Evolutionary conservation across 2,113 vertebrate genomes (phyloP), one percentile per base, ranked within the genome.

Genomic region (Pionites leucogaster): DNA sequence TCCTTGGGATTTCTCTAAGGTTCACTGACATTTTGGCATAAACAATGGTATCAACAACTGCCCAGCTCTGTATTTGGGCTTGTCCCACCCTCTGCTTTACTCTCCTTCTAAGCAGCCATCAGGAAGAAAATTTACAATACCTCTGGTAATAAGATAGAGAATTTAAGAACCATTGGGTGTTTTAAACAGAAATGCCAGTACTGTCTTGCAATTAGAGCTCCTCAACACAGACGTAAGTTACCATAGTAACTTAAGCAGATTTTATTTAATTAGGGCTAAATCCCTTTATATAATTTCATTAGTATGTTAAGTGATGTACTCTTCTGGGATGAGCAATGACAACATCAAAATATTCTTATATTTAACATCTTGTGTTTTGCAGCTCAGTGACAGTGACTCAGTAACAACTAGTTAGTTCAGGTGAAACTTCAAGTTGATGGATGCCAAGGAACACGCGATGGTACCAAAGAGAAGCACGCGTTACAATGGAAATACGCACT

Each of bases 221-320:
- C 83, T 62, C 5, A 7, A 25, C 42, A 69, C 3, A 31, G 63
- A 18, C 50, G 12, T 25, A 75, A 19, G 93, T 96, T 95, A 39
- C 96, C 91, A 96, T 75, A 79, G 95, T 39, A 94, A 94, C 96
- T 91, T 68, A 37, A 44, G 92, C 68, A 65, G 86, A 68, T 49
- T 46, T 52, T 62, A 31, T n/a, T 86, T 91, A 81, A 93, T 90
- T 65, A 82, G 78, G 50, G 27, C 68, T 92, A 71, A 72, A 63
- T n/a, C 47, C 65, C 42, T 11, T 53, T 22, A 42, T 25, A 24
- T 31, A 44, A 88, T 72, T 60, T 37, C 77, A 77, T 74, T 19
- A 44, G 76, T 17, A 72, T 24, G 70, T 19, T 33, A 29, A 76
- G 33, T 22, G 83, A 60, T 3, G 53, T 24, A 4, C 14, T 71